Conservation (phyloP, 2,113 vertebrate species). For the Glareola pratincola region DNA sequence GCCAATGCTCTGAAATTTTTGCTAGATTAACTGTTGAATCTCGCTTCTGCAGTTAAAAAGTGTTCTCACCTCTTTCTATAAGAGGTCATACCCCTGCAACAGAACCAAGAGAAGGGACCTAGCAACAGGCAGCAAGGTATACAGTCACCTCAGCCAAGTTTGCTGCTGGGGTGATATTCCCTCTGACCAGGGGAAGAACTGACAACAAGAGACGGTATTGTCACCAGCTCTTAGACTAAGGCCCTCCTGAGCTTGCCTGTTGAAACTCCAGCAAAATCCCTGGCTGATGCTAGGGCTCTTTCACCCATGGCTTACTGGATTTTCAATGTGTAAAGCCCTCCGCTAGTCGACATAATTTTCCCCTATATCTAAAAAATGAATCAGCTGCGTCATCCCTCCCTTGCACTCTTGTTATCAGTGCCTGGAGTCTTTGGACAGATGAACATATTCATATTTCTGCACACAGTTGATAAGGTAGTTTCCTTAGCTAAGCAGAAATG, state of each 20-base stretch:
- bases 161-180: not conserved
- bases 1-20: not conserved
- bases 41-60: not conserved
- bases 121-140: not conserved
- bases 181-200: not conserved
- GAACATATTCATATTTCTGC: not conserved
- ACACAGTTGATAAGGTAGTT: not conserved
- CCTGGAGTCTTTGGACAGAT: not conserved
- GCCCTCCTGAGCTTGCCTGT: not conserved
- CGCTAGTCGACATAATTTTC: not conserved
- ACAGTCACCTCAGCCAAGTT: not conserved
- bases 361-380: not conserved
- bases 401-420: not conserved
- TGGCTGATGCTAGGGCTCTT: not conserved
- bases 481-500: not conserved
- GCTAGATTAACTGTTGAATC: not conserved
- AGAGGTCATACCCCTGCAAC: not conserved
- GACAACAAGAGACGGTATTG: not conserved
- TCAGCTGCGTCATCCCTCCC: not conserved
- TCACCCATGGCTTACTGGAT: not conserved
- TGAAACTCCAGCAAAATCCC: not conserved
- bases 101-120: not conserved
- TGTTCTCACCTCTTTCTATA: not conserved
- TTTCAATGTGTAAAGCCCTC: not conserved
- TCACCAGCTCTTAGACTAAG: not conserved